Evolutionary conservation across 2,888 invertebrate species (phyloP).

Genomic region (Automeris io): DNA sequence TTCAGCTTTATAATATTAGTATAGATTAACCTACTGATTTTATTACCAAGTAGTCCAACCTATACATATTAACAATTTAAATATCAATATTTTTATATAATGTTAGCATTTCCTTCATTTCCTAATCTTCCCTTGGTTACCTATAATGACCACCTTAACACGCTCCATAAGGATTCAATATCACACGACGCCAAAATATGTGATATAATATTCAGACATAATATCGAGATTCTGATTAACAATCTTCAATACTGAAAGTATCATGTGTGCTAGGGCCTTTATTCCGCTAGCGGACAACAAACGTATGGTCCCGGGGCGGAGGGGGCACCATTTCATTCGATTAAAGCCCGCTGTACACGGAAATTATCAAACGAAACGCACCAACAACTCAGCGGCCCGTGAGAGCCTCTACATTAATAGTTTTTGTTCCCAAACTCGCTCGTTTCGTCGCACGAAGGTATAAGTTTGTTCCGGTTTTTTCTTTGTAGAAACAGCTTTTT

Average conservation of each 20-base stretch:
- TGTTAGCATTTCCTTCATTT: neutral
- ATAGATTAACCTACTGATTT: too few relatives aligned
- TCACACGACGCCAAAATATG: too few relatives aligned
- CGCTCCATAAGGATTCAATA: too few relatives aligned
- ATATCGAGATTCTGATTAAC: too few relatives aligned
- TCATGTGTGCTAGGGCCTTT: too few relatives aligned
- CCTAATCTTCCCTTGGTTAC: conserved; percentile 16
- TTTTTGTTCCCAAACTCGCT: conserved; percentile 63
- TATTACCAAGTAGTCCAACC: too few relatives aligned
- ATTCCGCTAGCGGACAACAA: conserved; percentile 36
- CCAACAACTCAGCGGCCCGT: conserved; percentile 66
- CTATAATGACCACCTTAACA: too few relatives aligned
- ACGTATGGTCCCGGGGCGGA: conserved; percentile 16
- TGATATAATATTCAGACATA: too few relatives aligned
- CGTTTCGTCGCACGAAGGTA: conserved; percentile 53
- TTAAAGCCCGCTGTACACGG: conserved; percentile 70
- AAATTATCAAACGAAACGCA: conserved; percentile 74
- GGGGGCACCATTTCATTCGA: conserved; percentile 56
- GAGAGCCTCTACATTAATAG: conserved; percentile 68
- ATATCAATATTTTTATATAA: neutral
- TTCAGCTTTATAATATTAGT: too few relatives aligned
- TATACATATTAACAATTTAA: too few relatives aligned
- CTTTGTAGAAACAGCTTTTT: conserved; percentile 39
- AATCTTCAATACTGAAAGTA: too few relatives aligned
- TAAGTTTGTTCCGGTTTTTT: conserved; percentile 33